Evolutionary conservation across 2,888 invertebrate genomes (phyloP), one percentile per base, ranked within the genome.

Genomic region (Blastobasis adustella): DNA sequence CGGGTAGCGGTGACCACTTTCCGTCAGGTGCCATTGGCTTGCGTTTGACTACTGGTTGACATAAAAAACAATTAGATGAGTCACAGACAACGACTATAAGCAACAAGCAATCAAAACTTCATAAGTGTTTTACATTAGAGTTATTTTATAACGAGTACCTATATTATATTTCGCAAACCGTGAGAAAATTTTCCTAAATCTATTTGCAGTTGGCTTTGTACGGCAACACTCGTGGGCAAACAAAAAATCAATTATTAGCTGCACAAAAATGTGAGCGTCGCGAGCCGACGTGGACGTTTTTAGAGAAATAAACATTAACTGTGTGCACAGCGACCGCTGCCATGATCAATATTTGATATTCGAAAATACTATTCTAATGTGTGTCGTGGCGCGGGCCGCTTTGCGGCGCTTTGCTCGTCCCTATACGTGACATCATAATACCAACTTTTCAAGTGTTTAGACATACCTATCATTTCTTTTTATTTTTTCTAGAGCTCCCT

Each of bases 311-410:
- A 87, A 87, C 82, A 87, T 82, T 51, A 80, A 75, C 74, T 85
- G 84, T 87, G 81, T 85, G 76, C 79, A 71, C 66, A 85, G 76
- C 81, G 86, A 79, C 82, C 86, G 81, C 79, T 81, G 82, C 80
- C 80, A 85, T 76, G 76, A 80, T 73, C 72, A 88, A 88, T 88
- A 87, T 88, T 88, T 79, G 79, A 82, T 80, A 78, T 86, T 87
- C 81, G 85, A 88, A 88, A 87, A 87, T 82, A 83, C 84, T 82
- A 83, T 86, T 84, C 84, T 83, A 83, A 84, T 82, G 83, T 84
- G 77, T 85, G 85, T 85, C 76, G 80, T 69, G 72, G 77, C 62
- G 77, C 76, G 76, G 74, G 77, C 81, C 78, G 79, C 79, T 79
- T 76, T 79, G 83, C 82, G 82, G 84, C 81, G 73, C 80, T 80